Conservation (phyloP, 2,888 invertebrate species). For the Melanostoma mellinum region DNA sequence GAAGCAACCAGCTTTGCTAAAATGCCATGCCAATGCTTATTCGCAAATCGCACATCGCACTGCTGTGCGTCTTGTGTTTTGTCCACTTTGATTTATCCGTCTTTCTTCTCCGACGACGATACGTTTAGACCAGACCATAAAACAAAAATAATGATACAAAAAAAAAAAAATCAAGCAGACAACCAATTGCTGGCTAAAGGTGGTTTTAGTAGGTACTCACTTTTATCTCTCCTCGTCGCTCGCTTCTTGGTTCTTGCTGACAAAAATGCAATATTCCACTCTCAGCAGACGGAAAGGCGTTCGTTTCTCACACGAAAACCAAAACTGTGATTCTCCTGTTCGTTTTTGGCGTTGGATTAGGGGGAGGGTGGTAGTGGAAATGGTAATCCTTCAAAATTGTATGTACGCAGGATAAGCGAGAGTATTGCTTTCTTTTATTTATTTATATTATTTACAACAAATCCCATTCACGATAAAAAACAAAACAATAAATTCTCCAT, state of each 20-base stretch:
- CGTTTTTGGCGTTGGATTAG: background rate
- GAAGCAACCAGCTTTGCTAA: background rate
- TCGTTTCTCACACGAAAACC: constrained; percentile 15
- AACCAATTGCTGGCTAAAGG: background rate
- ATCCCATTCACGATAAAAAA: constrained; percentile 59
- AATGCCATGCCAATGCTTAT: background rate
- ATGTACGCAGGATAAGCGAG: constrained; percentile 48
- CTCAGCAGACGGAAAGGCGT: constrained; percentile 22
- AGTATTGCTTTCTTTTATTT: constrained; percentile 1
- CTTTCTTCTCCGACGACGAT: constrained; percentile 8
- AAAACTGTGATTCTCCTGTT: constrained; percentile 34
- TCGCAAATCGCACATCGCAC: background rate
- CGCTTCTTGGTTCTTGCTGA: background rate
- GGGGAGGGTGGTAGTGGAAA: background rate
- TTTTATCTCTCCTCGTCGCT: constrained; percentile 38
- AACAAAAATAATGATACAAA: constrained; percentile 2
- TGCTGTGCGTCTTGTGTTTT: constrained; percentile 38
- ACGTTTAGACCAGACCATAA: background rate
- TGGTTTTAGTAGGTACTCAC: constrained; percentile 27
- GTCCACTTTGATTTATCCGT: constrained; percentile 54
- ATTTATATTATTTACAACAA: constrained; percentile 40
- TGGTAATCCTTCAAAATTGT: constrained; percentile 66
- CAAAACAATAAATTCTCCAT: constrained; percentile 18
- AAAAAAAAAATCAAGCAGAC: background rate
- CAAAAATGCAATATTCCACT: constrained; percentile 45